Conservation (phyloP, 2,888 invertebrate genomes). For the Platerodrilus igneus region DNA sequence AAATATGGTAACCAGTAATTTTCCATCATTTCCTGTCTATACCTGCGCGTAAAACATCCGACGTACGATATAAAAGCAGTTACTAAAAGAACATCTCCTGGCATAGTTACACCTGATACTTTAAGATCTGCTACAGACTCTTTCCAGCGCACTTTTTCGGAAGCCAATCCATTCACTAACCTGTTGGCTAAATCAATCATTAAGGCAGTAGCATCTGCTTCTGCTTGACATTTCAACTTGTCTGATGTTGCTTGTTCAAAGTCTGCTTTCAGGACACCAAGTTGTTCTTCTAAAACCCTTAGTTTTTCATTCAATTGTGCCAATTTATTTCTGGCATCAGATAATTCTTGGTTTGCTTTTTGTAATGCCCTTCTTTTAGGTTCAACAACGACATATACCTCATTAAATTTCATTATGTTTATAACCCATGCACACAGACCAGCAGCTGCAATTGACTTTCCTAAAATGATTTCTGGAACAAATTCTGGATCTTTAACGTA, state of each 20-base stretch:
- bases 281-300: slow-evolving; percentile 70
- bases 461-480: slow-evolving; percentile 72
- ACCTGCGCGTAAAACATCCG: slow-evolving; percentile 85
- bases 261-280: slow-evolving; percentile 70
- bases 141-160: slow-evolving; percentile 83
- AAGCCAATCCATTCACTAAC: slow-evolving; percentile 86
- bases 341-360: slow-evolving; percentile 79
- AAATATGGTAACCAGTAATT: slow-evolving; percentile 79
- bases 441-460: slow-evolving; percentile 88
- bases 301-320: slow-evolving; percentile 69
- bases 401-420: slow-evolving; percentile 85
- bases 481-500: slow-evolving; percentile 72
- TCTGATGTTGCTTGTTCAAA: slow-evolving; percentile 82
- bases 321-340: slow-evolving; percentile 76
- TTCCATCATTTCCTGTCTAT: slow-evolving; percentile 72
- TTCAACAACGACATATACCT: slow-evolving; percentile 87
- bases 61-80: slow-evolving; percentile 94
- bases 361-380: slow-evolving; percentile 83
- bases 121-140: slow-evolving; percentile 59
- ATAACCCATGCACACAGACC: slow-evolving; percentile 93
- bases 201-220: slow-evolving; percentile 83
- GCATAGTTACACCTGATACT: slow-evolving; percentile 69
- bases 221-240: slow-evolving; percentile 86
- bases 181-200: slow-evolving; percentile 90
- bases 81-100: slow-evolving; percentile 84